Base-by-base conservation (phyloP, 2,797 vertebrate genomes). In the Megalops cyprinoides region DNA sequence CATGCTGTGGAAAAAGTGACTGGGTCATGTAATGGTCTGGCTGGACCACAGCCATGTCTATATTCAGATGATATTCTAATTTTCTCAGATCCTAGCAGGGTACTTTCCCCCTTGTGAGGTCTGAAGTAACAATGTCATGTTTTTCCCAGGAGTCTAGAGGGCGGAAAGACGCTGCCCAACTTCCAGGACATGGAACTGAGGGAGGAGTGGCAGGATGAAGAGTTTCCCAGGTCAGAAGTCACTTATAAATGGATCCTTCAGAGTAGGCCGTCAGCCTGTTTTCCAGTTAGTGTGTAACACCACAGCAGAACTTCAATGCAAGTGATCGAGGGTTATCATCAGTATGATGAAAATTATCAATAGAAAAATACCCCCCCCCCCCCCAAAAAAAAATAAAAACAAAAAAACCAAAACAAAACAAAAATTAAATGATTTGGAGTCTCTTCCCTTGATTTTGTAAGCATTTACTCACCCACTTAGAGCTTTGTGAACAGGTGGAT, bases 171-270 rank as follows among this genome's bases (percentile, higher is more conserved):
- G 48, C 62, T 23, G 4, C 65, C 67, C 15, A 15, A 73, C 42
- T 86, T 93, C 81, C 87, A 87, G 49, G 93, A 92, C 86, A 85
- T 94, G 92, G 94, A 94, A 86, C 88, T 94, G 82, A 90, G 84
- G 55, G 93, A 94, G 85, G 94, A 94, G 85, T 94, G 93, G 94
- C 93, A 94, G 84, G 94, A 94, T 15, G 94, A 94, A 1, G 94
- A 92, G 55, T 94, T 94, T 85, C 94, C 94, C 82, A 92, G 93
- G 94, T 93, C 65, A 85, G 86, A 34, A 44, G 49, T 48, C 3
- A 34, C 42, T 20, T 28, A 55, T 42, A 4, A 60, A 44, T n/a
- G 14, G 10, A 25, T 5, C 20, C 4, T n/a, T 9, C 23, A 39
- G 12, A n/a, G 42, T 20, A 37, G 31, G 6, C 62, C 37, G 18